phyloP scores from a whole-genome alignment of 2,797 vertebrate species.

The Phrynocephalus vlangalii region DNA sequence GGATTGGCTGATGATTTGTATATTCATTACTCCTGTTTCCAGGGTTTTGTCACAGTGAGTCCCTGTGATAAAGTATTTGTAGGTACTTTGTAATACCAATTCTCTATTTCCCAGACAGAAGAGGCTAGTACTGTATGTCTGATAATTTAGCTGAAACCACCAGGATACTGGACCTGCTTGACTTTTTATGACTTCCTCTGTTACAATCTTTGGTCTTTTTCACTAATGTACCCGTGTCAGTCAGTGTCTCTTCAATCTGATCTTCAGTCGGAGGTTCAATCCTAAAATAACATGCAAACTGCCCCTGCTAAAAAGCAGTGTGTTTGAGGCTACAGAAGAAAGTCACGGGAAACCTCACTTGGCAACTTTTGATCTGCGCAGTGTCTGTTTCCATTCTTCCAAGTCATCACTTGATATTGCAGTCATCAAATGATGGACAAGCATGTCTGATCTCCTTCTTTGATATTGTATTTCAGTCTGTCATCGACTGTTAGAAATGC shows the following conservation, averaged over 20 bases:
- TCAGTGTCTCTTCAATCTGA: background rate
- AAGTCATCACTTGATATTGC: background rate
- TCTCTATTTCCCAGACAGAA: background rate
- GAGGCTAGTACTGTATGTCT: background rate
- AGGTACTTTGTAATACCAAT: background rate
- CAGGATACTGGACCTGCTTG: background rate
- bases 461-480: background rate
- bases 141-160: background rate
- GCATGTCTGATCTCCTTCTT: conserved; percentile 14
- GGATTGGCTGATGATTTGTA: too few relatives aligned
- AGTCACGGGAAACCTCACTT: background rate
- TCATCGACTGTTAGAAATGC: background rate
- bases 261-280: background rate
- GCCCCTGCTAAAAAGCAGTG: background rate
- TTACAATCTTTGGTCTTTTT: background rate
- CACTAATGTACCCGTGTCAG: background rate
- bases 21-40: too few relatives aligned
- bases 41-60: too few relatives aligned
- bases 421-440: background rate
- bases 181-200: background rate
- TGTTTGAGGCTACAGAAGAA: background rate
- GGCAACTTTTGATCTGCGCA: background rate
- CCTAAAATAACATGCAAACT: background rate
- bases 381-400: background rate
- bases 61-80: background rate